These are phyloP conservation scores for Ceyx melanurus DNA, from an alignment of 2,113 vertebrate genomes.

Conservation along the genomic window DNA sequence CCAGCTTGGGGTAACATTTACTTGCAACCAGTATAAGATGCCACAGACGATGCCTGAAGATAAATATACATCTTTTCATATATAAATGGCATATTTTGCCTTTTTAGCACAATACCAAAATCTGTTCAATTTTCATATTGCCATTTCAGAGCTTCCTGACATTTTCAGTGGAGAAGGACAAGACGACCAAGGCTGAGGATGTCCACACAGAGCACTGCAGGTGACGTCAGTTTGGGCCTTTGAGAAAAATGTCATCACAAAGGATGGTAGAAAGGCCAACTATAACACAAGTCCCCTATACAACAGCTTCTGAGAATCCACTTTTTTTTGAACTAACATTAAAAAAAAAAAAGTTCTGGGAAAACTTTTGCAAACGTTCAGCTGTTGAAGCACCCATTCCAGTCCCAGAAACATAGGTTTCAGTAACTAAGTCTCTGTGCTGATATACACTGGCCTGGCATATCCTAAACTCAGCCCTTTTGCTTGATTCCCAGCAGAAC, in stretches of 20 bases:
- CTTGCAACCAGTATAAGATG: background rate
- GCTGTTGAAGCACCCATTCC: accelerated
- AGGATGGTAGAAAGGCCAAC: background rate
- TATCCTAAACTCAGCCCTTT: background rate
- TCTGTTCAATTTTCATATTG: background rate
- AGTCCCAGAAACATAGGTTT: background rate
- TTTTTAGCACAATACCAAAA: background rate
- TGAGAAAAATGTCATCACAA: background rate
- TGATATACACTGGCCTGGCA: accelerated
- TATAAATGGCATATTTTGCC: background rate
- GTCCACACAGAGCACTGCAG: background rate
- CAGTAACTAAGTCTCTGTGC: background rate
- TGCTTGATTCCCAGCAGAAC: background rate
- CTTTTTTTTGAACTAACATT: background rate
- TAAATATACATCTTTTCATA: background rate
- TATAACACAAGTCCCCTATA: background rate
- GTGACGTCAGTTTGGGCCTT: background rate
- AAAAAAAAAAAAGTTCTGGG: background rate
- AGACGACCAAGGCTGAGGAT: background rate
- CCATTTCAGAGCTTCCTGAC: background rate
- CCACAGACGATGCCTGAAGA: background rate
- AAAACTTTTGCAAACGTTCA: accelerated
- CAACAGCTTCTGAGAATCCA: background rate
- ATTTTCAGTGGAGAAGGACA: background rate
- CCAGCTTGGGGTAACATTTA: background rate